A percentile compares a stretch with the other conserved stretches of the same genome.
Conservation (phyloP, 2,888 invertebrate species). For the Lasioglossum malachurum region DNA sequence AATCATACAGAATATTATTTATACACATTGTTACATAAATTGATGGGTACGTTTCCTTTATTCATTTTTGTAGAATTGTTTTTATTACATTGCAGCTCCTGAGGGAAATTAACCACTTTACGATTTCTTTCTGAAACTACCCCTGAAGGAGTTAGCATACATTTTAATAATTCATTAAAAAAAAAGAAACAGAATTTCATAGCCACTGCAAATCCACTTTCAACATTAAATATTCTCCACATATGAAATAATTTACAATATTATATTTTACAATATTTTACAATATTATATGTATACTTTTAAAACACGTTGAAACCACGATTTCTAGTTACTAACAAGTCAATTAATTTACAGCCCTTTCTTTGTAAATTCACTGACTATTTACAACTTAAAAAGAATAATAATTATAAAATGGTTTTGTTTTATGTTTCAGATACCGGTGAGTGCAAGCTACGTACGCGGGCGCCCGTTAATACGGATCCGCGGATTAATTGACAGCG, state of each 20-base stretch:
- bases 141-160: not conserved
- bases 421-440: conserved; percentile 69
- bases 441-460: conserved; percentile 36
- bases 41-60: not conserved
- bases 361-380: too few species aligned
- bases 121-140: not conserved
- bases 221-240: not conserved
- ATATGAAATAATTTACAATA: too few species aligned
- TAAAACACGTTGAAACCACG: too few species aligned
- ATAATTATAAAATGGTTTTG: not conserved
- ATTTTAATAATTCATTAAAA: not conserved
- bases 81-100: not conserved
- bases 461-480: conserved; percentile 7
- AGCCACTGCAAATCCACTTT: not conserved
- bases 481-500: conserved; percentile 31
- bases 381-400: not conserved
- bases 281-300: too few species aligned
- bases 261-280: too few species aligned
- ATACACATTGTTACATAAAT: not conserved
- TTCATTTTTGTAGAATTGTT: not conserved
- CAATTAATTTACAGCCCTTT: too few species aligned
- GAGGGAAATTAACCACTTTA: not conserved
- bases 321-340: too few species aligned
- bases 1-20: not conserved
- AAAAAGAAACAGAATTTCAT: not conserved